Conservation (phyloP, 2,113 vertebrate genomes). For the Cyanoderma ruficeps region DNA sequence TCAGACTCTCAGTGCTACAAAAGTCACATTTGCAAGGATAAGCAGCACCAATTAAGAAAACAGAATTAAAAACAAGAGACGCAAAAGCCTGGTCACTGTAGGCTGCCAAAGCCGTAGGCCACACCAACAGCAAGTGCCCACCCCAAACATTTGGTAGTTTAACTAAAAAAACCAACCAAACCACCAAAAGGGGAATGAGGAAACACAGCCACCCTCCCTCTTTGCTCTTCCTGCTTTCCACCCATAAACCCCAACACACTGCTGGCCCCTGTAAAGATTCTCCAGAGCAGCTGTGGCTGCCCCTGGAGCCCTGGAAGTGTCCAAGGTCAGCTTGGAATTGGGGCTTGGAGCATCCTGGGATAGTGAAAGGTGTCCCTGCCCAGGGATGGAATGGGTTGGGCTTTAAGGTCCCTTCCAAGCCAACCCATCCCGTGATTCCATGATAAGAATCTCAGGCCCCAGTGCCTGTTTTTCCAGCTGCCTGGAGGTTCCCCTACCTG, state of each 20-base stretch:
- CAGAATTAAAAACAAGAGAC: not conserved
- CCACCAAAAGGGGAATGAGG: not conserved
- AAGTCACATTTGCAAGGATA: not conserved
- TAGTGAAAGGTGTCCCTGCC: not conserved
- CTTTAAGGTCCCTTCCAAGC: not conserved
- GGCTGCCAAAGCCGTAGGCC: rapidly evolving
- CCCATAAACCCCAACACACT: not conserved
- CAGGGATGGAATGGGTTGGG: not conserved
- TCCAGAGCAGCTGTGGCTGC: not conserved
- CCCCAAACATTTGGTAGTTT: not conserved
- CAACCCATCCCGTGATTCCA: not conserved
- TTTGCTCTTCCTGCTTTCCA: not conserved
- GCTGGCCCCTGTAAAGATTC: not conserved
- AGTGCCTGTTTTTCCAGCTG: not conserved
- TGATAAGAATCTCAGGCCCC: not conserved
- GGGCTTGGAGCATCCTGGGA: not conserved
- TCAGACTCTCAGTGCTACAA: not conserved
- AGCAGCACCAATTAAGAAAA: not conserved
- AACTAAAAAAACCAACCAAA: not conserved
- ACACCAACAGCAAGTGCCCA: rapidly evolving
- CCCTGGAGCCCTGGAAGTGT: not conserved
- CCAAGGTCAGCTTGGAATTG: not conserved
- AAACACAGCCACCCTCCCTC: not conserved
- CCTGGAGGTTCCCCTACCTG: not conserved
- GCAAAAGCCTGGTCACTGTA: not conserved